phyloP scores from a whole-genome alignment of 2,797 vertebrate species.

The Rhinatrema bivittatum region DNA sequence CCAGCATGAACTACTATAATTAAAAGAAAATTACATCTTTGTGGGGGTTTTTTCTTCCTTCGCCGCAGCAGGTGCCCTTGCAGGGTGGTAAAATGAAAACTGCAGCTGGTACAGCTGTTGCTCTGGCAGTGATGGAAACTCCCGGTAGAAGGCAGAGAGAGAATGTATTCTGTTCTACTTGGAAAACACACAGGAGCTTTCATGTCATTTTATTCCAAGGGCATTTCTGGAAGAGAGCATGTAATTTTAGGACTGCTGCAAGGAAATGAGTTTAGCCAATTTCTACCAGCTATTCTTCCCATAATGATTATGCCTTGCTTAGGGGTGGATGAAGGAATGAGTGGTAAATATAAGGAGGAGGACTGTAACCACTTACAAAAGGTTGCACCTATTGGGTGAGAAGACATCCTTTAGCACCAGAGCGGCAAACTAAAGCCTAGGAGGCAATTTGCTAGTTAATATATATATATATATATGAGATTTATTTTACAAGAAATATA shows the following conservation, averaged over 20 bases:
- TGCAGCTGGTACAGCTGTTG: slow-evolving; percentile 50
- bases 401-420: slow-evolving; percentile 17
- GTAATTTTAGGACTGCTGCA: background rate
- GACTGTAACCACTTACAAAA: slow-evolving; percentile 16
- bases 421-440: slow-evolving; percentile 23
- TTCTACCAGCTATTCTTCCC: slow-evolving; percentile 15
- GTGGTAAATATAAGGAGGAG: slow-evolving; percentile 22
- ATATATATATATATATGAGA: too few species aligned
- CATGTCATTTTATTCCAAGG: slow-evolving; percentile 21
- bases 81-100: slow-evolving; percentile 28
- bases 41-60: slow-evolving; percentile 41
- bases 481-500: too few species aligned
- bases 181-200: slow-evolving; percentile 16
- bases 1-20: slow-evolving; percentile 27
- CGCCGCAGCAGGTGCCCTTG: slow-evolving; percentile 37
- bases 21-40: slow-evolving; percentile 43
- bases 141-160: slow-evolving; percentile 29
- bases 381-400: slow-evolving; percentile 25
- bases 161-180: slow-evolving; percentile 27
- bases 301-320: background rate
- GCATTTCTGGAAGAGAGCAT: slow-evolving; percentile 34
- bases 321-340: slow-evolving; percentile 18
- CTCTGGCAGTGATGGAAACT: slow-evolving; percentile 26
- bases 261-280: slow-evolving; percentile 13
- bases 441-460: slow-evolving; percentile 28